Percentiles rank a stretch among this genome's conserved stretches.
These are phyloP conservation scores for Halichoeres trimaculatus DNA, from an alignment of 2,113 vertebrate genomes.

Conservation along the genomic window DNA sequence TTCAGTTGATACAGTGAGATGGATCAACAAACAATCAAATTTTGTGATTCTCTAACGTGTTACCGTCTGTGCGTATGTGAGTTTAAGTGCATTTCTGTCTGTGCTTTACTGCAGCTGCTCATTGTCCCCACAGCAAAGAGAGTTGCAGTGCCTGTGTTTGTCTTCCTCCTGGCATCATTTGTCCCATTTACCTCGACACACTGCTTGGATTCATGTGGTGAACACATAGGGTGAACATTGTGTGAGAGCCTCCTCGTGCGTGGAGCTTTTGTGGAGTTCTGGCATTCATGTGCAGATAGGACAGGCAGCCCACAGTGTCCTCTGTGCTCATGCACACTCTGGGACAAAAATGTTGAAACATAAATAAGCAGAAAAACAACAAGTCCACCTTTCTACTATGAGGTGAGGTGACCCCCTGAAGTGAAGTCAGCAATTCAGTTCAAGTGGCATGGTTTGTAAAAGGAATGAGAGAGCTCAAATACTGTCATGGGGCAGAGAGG, in stretches of 20 bases:
- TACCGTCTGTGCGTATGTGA: background rate
- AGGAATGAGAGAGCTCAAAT: conserved; percentile 23
- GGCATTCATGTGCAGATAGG: conserved; percentile 58
- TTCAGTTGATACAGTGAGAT: background rate
- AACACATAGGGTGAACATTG: conserved; percentile 38
- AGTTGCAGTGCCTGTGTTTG: conserved; percentile 52
- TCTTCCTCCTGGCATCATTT: conserved; percentile 52
- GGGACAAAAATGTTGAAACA: conserved; percentile 43
- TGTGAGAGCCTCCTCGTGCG: conserved; percentile 44
- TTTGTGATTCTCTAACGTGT: background rate
- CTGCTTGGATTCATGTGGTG: conserved; percentile 55
- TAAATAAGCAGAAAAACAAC: conserved; percentile 17
- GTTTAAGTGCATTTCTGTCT: background rate
- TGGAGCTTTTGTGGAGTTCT: conserved; percentile 54
- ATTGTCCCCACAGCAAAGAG: conserved; percentile 45
- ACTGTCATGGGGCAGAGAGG: conserved; percentile 16
- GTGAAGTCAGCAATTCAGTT: conserved; percentile 34
- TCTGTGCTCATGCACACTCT: conserved; percentile 19
- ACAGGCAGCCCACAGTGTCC: conserved; percentile 11
- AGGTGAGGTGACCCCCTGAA: background rate
- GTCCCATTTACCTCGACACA: conserved; percentile 53
- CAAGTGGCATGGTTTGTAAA: conserved; percentile 9
- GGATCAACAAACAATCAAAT: background rate
- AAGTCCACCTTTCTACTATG: conserved; percentile 9
- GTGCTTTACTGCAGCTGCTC: conserved; percentile 36